Conservation (phyloP, 2,797 vertebrate genomes). For the Tachyglossus aculeatus region DNA sequence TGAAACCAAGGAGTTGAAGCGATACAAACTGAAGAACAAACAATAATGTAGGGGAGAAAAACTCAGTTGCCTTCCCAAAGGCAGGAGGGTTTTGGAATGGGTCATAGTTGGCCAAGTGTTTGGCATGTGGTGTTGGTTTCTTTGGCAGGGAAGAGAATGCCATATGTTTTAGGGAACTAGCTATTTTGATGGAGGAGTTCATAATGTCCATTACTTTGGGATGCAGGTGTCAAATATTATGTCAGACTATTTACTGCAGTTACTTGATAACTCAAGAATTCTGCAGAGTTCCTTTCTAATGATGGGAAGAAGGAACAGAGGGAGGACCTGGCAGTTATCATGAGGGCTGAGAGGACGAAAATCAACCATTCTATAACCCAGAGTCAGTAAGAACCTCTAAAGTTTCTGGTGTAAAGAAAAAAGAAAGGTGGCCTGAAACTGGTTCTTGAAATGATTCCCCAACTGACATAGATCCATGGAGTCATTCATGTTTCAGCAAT, state of each 20-base stretch:
- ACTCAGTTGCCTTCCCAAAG: constrained; percentile 47
- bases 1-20: constrained; percentile 37
- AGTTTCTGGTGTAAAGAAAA: constrained; percentile 18
- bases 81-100: constrained; percentile 36
- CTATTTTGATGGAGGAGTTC: constrained; percentile 28
- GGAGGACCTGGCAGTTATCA: not conserved
- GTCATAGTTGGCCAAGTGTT: constrained; percentile 5
- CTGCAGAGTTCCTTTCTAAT: constrained; percentile 34
- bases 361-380: not conserved
- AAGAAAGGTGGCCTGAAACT: not conserved
- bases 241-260: constrained; percentile 33
- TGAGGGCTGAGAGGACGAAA: constrained; percentile 22
- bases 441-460: too few relatives aligned
- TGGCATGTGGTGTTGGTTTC: constrained; percentile 49
- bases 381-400: not conserved
- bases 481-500: constrained; percentile 29
- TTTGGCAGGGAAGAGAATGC: constrained; percentile 47
- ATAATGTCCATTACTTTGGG: constrained; percentile 19
- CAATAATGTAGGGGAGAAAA: not conserved
- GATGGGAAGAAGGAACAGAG: not conserved
- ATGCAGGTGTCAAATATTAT: constrained; percentile 37
- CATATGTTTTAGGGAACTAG: constrained; percentile 44
- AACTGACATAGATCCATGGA: constrained; percentile 7
- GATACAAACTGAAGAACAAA: constrained; percentile 14
- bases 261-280: constrained; percentile 43